phyloP scores from a whole-genome alignment of 1,140 invertebrate species.

The Lepidurus packardi region DNA sequence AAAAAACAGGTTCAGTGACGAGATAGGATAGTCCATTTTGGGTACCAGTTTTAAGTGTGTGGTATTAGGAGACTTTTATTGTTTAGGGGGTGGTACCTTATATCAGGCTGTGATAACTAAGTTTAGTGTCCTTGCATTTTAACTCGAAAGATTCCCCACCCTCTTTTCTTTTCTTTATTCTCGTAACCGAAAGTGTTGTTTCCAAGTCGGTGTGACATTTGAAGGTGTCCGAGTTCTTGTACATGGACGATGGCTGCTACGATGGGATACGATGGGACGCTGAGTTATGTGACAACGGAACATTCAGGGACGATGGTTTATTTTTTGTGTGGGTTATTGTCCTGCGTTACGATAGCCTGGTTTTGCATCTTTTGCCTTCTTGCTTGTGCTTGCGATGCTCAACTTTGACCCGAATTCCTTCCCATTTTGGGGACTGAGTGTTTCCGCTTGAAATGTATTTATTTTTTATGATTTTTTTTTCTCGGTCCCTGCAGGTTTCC shows the following conservation, averaged over 20 bases:
- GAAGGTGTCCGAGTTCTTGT: neutral
- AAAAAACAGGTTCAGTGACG: too few species aligned
- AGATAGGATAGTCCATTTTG: too few species aligned
- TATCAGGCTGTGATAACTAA: too few species aligned
- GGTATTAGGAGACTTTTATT: too few species aligned
- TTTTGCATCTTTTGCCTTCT: constrained; percentile 10
- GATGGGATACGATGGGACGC: neutral
- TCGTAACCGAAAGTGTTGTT: neutral
- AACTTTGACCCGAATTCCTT: neutral
- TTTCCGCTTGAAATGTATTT: neutral
- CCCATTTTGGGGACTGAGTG: neutral
- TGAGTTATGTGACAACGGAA: neutral
- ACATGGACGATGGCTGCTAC: neutral
- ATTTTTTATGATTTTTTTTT: neutral
- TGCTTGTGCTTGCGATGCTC: neutral
- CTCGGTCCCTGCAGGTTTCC: neutral
- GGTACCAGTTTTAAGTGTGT: too few species aligned
- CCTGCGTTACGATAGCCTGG: neutral
- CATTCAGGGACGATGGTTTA: neutral
- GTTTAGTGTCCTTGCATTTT: neutral
- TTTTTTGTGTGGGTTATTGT: neutral
- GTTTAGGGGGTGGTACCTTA: too few species aligned
- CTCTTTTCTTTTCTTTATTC: neutral
- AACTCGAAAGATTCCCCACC: neutral
- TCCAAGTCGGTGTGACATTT: neutral